Evolutionary conservation across 2,888 invertebrate genomes (phyloP), one percentile per base, ranked within the genome.

Genomic region (Chrysopilus asiliformis): DNA sequence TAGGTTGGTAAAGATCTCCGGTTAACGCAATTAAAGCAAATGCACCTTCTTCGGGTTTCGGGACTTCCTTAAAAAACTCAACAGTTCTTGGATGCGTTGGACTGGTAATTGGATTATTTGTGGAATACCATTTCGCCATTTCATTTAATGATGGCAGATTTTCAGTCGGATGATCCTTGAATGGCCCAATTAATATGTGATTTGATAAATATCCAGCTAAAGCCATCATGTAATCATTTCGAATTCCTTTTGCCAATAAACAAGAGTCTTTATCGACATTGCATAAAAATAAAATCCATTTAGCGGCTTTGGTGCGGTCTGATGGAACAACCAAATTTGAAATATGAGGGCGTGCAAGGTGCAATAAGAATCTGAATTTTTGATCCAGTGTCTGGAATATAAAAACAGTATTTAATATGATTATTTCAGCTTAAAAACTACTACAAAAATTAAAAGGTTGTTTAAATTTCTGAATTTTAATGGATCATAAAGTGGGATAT

Each of bases 181-280:
- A 70, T 0, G 68, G 68, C 4, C 68, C 69, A 4, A 59, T 59
- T 3, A 66, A 50, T 40, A 66, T 48, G 10, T 45, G 39, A 37
- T 46, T 46, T 6, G 38, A 4, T 13, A 68, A 48, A 49, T 68
- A 45, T 4, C 67, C 67, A 36, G 67, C 47, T 2, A 71, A 49
- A 2, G 66, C 62, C 58, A 68, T 67, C 45, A 67, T 66, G 46
- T 71, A 71, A 47, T 71, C 70, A 46, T 71, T 71, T 13, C 70
- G 53, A n/a, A 70, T 57, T 3, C 64, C 66, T 45, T 67, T 66
- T 65, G 69, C 66, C 25, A 59, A 57, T 1, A 64, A 58, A 46
- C 71, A 70, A 3, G 55, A 45, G 2, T 50, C 49, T 9, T 59
- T 58, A 13, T 60, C 54, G 16, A 70, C 57, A 4, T 64, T 58